Evolutionary conservation across 2,888 invertebrate species (phyloP), one percentile per base, ranked within the genome.

Genomic region (Drosophila ustulata): DNA sequence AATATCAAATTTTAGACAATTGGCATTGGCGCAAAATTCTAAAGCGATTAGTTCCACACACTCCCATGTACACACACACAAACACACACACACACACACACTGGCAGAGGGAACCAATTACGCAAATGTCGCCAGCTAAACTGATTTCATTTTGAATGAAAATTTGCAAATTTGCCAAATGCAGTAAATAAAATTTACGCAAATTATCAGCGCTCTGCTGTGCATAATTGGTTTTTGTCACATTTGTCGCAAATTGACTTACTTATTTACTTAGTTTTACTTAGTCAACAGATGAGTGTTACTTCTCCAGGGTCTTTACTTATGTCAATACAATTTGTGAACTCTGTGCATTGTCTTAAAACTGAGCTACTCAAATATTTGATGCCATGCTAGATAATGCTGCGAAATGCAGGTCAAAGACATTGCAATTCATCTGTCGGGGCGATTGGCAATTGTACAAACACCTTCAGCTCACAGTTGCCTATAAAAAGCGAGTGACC

Each of bases 1-100:
- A 72, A 87, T 72, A 76, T 87, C 78, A 68, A 84, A 73, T 84
- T 72, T 66, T 51, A 68, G n/a, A 6, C 28, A 80, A 87, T 80
- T 62, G 49, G 11, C 53, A 62, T 61, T 50, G 57, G 41, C 26
- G 43, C 7, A 11, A 57, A 66, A 47, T 66, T 46, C 57, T 58
- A 78, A 67, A 50, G 25, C 52, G 61, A 78, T 78, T 77, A 71
- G 18, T 32, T 32, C 28, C 37, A 26, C 39, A 50, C 13, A 9
- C 4, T 34, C 9, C 18, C 18, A 18, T 18, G 18, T 2, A 18
- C 18, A 18, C 18, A 39, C 9, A 1, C 43, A n/a, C 30, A 37
- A n/a, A 9, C 23, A 39, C 18, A 49, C n/a, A 32, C 23, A 9
- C 34, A 32, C 23, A 5, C 23, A 23, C 39, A 8, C 13, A 28